Conservation (phyloP, 2,888 invertebrate species). For the Phlogophora meticulosa region DNA sequence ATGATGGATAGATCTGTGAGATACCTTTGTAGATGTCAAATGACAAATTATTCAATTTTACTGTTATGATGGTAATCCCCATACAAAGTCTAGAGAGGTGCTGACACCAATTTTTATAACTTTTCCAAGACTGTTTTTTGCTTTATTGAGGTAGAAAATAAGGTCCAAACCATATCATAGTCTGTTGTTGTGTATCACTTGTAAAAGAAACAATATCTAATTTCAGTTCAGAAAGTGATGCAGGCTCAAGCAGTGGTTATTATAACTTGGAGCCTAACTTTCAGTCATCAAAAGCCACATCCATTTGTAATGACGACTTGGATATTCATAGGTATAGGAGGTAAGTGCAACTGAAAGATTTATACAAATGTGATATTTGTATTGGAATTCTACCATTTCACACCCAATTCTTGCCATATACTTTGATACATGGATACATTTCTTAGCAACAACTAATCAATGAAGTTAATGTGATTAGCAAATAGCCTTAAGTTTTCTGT, state of each 20-base stretch:
- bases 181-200: no score
- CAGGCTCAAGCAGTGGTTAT: slow-evolving; percentile 72
- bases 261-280: slow-evolving; percentile 73
- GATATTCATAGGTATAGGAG: slow-evolving; percentile 63
- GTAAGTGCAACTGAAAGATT: slow-evolving; percentile 63
- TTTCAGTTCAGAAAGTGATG: slow-evolving; percentile 79
- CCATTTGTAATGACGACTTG: slow-evolving; percentile 71
- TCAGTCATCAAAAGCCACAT: slow-evolving; percentile 76
- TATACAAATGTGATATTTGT: not conserved
- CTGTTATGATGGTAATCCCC: no score
- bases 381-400: not conserved
- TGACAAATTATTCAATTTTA: no score
- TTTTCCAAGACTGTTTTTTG: no score
- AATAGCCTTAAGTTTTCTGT: no score
- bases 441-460: no score
- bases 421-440: not conserved
- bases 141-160: no score
- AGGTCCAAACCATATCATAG: no score
- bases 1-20: not conserved
- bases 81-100: no score
- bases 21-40: no score
- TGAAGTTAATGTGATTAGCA: no score
- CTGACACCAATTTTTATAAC: no score
- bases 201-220: not conserved
- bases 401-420: not conserved